Evolutionary conservation across 2,888 invertebrate genomes (phyloP).

Genomic region (Anaspis maculata): DNA sequence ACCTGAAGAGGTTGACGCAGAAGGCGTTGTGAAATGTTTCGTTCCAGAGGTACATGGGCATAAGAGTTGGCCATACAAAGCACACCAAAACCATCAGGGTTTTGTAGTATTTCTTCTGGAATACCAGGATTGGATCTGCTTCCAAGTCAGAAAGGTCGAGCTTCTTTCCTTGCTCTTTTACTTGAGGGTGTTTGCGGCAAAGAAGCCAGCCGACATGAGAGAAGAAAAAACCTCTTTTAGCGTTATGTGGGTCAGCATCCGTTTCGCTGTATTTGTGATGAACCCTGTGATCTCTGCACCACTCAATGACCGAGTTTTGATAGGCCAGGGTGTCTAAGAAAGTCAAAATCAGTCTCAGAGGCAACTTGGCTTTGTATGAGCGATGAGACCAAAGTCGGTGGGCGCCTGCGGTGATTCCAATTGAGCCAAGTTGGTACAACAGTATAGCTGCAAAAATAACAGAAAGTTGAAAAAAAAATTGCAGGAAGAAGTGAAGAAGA

Average conservation of each 20-base stretch:
- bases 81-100: conserved; percentile 48
- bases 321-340: conserved; percentile 66
- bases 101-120: conserved; percentile 68
- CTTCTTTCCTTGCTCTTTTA: conserved; percentile 75
- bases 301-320: conserved; percentile 3
- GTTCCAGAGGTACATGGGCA: conserved; percentile 70
- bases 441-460: conserved; percentile 52
- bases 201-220: conserved; percentile 93
- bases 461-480: background rate
- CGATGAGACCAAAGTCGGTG: conserved; percentile 95
- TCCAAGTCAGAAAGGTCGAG: conserved; percentile 79
- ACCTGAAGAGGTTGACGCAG: conserved; percentile 67
- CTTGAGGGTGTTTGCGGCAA: conserved; percentile 83
- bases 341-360: conserved; percentile 69
- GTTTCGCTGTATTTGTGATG: conserved; percentile 93
- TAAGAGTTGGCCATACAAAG: conserved; percentile 66
- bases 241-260: conserved; percentile 90
- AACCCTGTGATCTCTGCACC: conserved; percentile 49
- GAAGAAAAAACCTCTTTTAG: conserved; percentile 90
- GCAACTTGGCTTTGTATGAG: conserved; percentile 91
- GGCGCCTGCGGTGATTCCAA: conserved; percentile 95
- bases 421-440: conserved; percentile 67
- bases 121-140: conserved; percentile 69
- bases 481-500: too few relatives aligned
- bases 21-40: conserved; percentile 61